Conservation (phyloP, 1,140 invertebrate genomes). For the Forficula auricularia region DNA sequence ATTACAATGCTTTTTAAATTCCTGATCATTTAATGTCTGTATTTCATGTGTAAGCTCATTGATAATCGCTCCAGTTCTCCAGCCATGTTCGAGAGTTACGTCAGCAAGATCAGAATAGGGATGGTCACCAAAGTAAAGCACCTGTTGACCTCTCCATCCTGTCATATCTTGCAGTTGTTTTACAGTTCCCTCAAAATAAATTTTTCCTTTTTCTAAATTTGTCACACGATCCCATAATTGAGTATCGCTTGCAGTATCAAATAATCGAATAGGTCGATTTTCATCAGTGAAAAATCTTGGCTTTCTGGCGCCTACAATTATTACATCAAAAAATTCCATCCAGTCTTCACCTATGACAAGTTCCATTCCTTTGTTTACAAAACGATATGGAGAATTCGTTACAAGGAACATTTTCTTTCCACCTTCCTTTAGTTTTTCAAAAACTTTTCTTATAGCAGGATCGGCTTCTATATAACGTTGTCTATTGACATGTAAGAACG, state of each 20-base stretch:
- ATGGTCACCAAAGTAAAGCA: slow-evolving; percentile 94
- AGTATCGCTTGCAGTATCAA: slow-evolving; percentile 58
- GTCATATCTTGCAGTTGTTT: slow-evolving; percentile 80
- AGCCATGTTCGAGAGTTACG: slow-evolving; percentile 86
- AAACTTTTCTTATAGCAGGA: slow-evolving; percentile 51
- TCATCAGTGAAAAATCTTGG: slow-evolving; percentile 90
- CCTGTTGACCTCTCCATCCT: slow-evolving; percentile 78
- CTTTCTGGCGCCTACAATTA: slow-evolving; percentile 88
- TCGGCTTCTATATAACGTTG: slow-evolving; percentile 66
- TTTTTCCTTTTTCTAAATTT: slow-evolving; percentile 66
- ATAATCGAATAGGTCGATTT: slow-evolving; percentile 73
- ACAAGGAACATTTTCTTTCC: slow-evolving; percentile 88
- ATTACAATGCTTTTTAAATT: slow-evolving; percentile 74
- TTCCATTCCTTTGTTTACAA: slow-evolving; percentile 86
- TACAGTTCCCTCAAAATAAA: slow-evolving; percentile 82
- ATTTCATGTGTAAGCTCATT: slow-evolving; percentile 89
- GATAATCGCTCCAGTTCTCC: slow-evolving; percentile 96
- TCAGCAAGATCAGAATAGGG: slow-evolving; percentile 94
- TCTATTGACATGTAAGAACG: too few relatives aligned
- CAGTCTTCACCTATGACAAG: slow-evolving; percentile 77
- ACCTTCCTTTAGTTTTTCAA: slow-evolving; percentile 50
- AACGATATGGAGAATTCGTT: slow-evolving; percentile 89
- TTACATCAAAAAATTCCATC: slow-evolving; percentile 81
- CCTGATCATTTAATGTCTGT: slow-evolving; percentile 61
- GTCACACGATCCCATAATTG: slow-evolving; percentile 84